Evolutionary conservation across 2,113 vertebrate species (phyloP), one percentile per base, ranked within the genome.

Genomic region (Meriones unguiculatus): DNA sequence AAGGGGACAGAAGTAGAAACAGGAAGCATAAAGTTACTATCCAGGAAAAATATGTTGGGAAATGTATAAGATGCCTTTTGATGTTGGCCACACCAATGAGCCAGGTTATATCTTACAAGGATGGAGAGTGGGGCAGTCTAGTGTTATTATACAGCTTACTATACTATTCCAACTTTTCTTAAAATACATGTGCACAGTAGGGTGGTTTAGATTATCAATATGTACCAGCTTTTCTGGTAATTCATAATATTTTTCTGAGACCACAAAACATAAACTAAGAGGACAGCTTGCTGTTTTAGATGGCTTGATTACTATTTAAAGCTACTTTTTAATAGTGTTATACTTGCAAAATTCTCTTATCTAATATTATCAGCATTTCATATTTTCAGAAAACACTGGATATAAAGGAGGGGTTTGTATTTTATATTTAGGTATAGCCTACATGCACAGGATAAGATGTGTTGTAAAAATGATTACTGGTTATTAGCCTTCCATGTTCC

Each of bases 151-250:
- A 75, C 38, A 78, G n/a, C 67, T 81, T 70, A 75, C 57, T 65
- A 86, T 73, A 91, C 13, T 81, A 76, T 82, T 80, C 87, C 69
- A 91, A 81, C 15, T n/a, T 81, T 76, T 67, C 15, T 89, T 62
- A 62, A 89, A 88, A 82, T 69, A 70, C 15, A 85, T 9, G 13
- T 78, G 70, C 75, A 64, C 15, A 80, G 2, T 91, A 81, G 7
- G 7, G 28, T 38, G 92, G 1, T 46, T 46, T 46, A 46, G 46
- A 46, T 46, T 46, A 46, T 46, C 46, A 46, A 46, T 46, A 46
- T 46, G 5, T 46, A 54, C 59, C 10, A 93, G 9, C 8, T 90
- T 8, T 52, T 81, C 20, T 32, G 64, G 2, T 57, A 70, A 54
- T 86, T 81, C 88, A 35, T 11, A 41, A 52, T 62, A 46, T 41